phyloP scores from a whole-genome alignment of 1,140 invertebrate species.

The Bombus huntii region DNA sequence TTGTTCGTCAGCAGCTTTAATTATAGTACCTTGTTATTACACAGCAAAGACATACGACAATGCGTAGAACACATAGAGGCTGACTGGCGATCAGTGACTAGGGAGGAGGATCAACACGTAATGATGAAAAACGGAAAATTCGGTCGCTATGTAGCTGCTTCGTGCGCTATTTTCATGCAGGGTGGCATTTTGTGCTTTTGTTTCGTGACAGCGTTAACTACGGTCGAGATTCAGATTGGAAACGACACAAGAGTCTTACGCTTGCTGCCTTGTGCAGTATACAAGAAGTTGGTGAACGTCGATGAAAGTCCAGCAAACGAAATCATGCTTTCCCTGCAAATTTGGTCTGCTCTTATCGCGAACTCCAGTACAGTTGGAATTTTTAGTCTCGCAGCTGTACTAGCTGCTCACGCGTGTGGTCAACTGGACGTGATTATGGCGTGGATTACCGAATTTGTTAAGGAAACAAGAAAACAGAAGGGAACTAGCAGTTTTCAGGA shows the following conservation, averaged over 20 bases:
- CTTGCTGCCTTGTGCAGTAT: slow-evolving; percentile 41
- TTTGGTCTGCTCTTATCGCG: slow-evolving; percentile 34
- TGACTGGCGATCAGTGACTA: slow-evolving; percentile 43
- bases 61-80: slow-evolving; percentile 52
- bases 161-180: slow-evolving; percentile 38
- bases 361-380: slow-evolving; percentile 37
- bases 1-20: slow-evolving; percentile 46
- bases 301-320: slow-evolving; percentile 46
- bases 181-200: slow-evolving; percentile 36
- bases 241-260: slow-evolving; percentile 15
- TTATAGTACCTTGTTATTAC: slow-evolving; percentile 36
- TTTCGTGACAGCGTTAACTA: not conserved
- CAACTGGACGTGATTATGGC: slow-evolving; percentile 48
- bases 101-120: not conserved
- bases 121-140: slow-evolving; percentile 50
- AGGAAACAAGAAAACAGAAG: not conserved
- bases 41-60: slow-evolving; percentile 34
- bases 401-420: slow-evolving; percentile 56
- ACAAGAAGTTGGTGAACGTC: slow-evolving; percentile 32
- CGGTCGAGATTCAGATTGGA: not conserved
- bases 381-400: slow-evolving; percentile 49
- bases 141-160: slow-evolving; percentile 33
- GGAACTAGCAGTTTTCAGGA: not conserved
- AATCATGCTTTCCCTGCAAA: slow-evolving; percentile 42
- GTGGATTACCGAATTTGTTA: slow-evolving; percentile 33